A percentile compares a stretch with the other conserved stretches of the same genome.
Evolutionary conservation across 2,113 vertebrate genomes (phyloP).

Genomic region (Vimba vimba): DNA sequence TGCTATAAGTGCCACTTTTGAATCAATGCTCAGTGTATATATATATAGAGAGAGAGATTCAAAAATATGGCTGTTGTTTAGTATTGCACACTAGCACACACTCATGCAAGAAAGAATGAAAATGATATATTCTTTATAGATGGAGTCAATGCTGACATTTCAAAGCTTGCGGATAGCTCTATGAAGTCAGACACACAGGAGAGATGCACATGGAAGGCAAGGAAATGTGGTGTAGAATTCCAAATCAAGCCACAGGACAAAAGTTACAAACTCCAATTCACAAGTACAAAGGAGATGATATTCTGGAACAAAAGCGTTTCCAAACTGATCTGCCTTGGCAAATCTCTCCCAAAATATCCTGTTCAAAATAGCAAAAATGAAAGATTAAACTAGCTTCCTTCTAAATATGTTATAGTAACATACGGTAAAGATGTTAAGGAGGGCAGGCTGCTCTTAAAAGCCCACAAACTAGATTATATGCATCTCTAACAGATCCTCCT

Average conservation of each 20-base stretch:
- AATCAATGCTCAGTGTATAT: not conserved
- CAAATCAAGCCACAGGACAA: conserved; percentile 43
- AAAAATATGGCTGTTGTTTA: not conserved
- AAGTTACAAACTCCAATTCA: conserved; percentile 34
- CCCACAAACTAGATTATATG: conserved; percentile 53
- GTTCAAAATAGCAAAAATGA: conserved; percentile 22
- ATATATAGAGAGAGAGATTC: not conserved
- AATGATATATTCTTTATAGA: conserved; percentile 27
- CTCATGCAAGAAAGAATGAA: not conserved
- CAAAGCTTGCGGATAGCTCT: conserved; percentile 39
- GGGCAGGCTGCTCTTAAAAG: conserved; percentile 46
- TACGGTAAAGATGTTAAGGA: conserved; percentile 26
- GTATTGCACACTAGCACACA: not conserved
- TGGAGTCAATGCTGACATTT: conserved; percentile 47
- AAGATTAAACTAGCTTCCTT: conserved; percentile 44
- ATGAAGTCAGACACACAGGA: conserved; percentile 51
- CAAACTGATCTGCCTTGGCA: conserved; percentile 6
- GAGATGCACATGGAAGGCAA: not conserved
- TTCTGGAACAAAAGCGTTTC: conserved; percentile 18
- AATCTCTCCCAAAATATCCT: not conserved
- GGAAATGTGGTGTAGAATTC: conserved; percentile 42
- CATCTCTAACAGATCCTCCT: conserved; percentile 29
- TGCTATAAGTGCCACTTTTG: not conserved
- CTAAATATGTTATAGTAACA: conserved; percentile 31
- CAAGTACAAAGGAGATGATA: conserved; percentile 6